These are phyloP conservation scores for Eucidaris tribuloides DNA, from an alignment of 35 echinoderm and acorn worm species.

Conservation along the genomic window DNA sequence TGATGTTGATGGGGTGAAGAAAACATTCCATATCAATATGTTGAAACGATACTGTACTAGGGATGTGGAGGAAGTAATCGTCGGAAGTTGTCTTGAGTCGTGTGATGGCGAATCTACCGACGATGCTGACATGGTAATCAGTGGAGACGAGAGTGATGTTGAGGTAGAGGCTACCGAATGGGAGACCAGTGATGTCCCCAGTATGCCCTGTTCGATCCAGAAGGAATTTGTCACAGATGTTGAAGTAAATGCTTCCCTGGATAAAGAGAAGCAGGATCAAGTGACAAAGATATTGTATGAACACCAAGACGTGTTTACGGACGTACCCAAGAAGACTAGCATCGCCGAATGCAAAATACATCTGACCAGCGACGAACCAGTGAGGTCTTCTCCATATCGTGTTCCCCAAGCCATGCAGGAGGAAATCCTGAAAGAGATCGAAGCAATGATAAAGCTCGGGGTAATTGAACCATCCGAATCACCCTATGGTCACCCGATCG, in stretches of 20 bases:
- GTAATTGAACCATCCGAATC: constrained; percentile 29
- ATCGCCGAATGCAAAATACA: neutral
- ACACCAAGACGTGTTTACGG: no score
- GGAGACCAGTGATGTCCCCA: neutral
- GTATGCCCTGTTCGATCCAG: neutral
- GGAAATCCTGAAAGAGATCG: constrained; percentile 12
- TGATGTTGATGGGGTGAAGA: neutral
- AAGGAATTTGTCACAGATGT: neutral
- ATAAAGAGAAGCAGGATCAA: no score
- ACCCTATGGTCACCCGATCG: constrained; percentile 23
- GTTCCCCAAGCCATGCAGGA: constrained; percentile 32
- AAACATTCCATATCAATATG: constrained; percentile 63
- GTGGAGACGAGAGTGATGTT: no score
- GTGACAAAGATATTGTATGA: no score
- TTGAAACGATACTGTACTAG: constrained; percentile 49
- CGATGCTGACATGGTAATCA: neutral
- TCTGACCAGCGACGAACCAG: no score
- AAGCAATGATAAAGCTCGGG: constrained; percentile 31
- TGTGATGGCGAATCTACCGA: neutral
- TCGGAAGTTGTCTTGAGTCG: neutral
- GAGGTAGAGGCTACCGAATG: neutral
- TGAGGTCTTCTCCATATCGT: no score
- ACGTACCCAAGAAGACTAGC: no score
- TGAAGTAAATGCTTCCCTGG: no score
- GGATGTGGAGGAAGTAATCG: neutral